Percentiles rank a stretch among this genome's conserved stretches.
Conservation (phyloP, 1,140 invertebrate genomes). For the Mactra quadrangularis region DNA sequence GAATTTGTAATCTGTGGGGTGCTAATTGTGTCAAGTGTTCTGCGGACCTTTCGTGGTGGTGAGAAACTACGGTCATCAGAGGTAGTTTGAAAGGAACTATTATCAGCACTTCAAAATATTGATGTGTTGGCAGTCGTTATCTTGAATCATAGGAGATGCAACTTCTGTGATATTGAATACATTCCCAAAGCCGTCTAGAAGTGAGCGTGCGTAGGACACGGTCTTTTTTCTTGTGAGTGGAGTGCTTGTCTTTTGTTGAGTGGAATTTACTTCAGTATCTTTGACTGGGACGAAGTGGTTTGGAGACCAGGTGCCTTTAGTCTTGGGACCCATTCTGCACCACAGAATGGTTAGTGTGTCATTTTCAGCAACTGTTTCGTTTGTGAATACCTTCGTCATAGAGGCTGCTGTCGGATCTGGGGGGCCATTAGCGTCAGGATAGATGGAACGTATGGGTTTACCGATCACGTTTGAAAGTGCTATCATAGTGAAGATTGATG, state of each 20-base stretch:
- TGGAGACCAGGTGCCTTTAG: background rate
- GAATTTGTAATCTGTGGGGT: background rate
- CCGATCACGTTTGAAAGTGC: conserved; percentile 2
- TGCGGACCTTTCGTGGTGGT: background rate
- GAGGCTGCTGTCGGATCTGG: background rate
- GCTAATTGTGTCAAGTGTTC: background rate
- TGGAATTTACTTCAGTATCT: background rate
- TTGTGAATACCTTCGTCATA: background rate
- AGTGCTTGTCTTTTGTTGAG: background rate
- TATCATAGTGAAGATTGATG: conserved; percentile 8
- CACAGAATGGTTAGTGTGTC: background rate
- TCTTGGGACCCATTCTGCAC: background rate
- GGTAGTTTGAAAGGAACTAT: background rate
- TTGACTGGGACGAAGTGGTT: conserved; percentile 18
- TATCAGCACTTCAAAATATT: background rate
- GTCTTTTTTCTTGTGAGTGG: background rate
- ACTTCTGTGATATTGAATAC: too few species aligned
- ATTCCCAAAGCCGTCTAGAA: background rate
- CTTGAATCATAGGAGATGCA: background rate
- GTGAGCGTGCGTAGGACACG: background rate
- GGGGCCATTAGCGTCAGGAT: background rate
- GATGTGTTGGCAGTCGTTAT: background rate
- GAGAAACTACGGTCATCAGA: background rate
- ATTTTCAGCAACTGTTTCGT: background rate
- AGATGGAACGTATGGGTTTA: background rate